Base-by-base conservation (phyloP, 2,797 vertebrate genomes). In the Hozukius guyotensis region DNA sequence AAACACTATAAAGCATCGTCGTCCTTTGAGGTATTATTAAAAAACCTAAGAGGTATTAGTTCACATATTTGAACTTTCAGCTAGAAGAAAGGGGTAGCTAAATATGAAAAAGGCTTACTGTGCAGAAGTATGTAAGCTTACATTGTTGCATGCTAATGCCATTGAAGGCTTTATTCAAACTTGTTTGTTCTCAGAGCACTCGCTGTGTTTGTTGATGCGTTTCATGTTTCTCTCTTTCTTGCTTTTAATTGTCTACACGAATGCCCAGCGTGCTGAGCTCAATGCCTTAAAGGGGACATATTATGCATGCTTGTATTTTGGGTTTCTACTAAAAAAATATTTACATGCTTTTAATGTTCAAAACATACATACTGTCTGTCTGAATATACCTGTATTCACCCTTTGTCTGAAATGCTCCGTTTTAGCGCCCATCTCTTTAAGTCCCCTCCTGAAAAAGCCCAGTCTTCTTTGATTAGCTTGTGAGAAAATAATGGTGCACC, bases 61-160 rank as follows among this genome's bases (percentile, higher is more conserved):
- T 78, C 31, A 72, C 38, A 81, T 67, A 78, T 74, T 74, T 81
- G 22, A 86, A 82, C 70, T 67, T 65, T 55, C 12, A 80, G 38
- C 55, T 61, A 11, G 27, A 65, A 69, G 34, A 81, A 77, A 72
- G 56, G 52, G 18, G 20, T 31, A 29, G 27, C 52, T 66, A 56
- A 70, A 81, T 87, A 77, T 78, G 34, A 75, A 80, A 76, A 74
- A 27, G 24, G 42, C 60, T 72, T 31, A 56, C 16, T 52, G 70
- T 63, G 61, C 29, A 69, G 57, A 74, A 78, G 36, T 34, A 12
- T 52, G 49, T 38, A 36, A 59, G 71, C 52, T 59, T 10, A 38
- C 62, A 22, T 49, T 49, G 18, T 31, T 61, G 74, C 59, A 55
- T 22, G 61, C 18, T 57, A 66, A 76, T 77, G 29, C 65, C 62